These are phyloP conservation scores for Troilus luridus DNA, from an alignment of 2,888 invertebrate species.

Conservation along the genomic window DNA sequence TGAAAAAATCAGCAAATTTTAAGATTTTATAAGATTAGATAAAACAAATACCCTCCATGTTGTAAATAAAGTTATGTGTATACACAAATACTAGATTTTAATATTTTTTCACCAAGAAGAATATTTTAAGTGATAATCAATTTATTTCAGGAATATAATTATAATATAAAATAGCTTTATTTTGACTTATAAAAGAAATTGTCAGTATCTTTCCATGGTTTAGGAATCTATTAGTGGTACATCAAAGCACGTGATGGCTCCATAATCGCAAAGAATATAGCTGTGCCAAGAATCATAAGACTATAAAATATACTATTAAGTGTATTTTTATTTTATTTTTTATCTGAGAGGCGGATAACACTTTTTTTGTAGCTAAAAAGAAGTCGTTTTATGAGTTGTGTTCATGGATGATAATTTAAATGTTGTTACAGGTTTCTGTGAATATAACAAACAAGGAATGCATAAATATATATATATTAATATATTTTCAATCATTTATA, in stretches of 20 bases:
- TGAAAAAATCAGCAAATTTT: neutral
- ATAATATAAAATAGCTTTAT: neutral
- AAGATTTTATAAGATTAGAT: neutral
- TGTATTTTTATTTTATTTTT: neutral
- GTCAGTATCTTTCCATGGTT: neutral
- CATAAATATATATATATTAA: too few relatives aligned
- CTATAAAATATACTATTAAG: neutral
- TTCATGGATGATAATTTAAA: too few relatives aligned
- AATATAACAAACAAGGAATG: too few relatives aligned
- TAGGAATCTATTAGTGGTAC: neutral
- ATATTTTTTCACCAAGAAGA: neutral
- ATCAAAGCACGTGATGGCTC: neutral
- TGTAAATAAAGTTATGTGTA: neutral
- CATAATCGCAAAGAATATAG: neutral
- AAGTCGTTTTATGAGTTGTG: too few relatives aligned
- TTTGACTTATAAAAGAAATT: neutral
- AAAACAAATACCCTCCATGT: neutral
- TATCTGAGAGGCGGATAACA: neutral
- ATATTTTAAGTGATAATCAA: neutral
- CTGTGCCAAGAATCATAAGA: neutral
- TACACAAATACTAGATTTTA: neutral
- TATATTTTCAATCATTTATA: too few relatives aligned
- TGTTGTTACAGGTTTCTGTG: too few relatives aligned
- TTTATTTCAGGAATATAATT: neutral
- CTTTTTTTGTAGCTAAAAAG: too few relatives aligned